These are phyloP conservation scores for Acleris sparsana DNA, from an alignment of 2,888 invertebrate genomes.

Conservation along the genomic window DNA sequence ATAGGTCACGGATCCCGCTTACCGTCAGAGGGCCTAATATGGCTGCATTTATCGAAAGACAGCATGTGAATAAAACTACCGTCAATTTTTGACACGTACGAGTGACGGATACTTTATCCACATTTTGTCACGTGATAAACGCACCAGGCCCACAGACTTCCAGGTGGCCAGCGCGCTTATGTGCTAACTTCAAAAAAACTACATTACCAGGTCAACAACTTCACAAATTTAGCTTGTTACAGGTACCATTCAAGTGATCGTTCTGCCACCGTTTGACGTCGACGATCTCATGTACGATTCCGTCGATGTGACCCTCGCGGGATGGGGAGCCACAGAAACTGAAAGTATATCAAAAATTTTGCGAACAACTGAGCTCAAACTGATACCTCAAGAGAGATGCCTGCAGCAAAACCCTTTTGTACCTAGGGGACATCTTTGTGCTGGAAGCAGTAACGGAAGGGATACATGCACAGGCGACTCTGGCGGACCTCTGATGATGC, in stretches of 20 bases:
- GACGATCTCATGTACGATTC: not conserved
- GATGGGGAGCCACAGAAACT: slow-evolving; percentile 18
- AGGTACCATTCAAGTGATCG: not conserved
- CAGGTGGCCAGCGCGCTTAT: no score
- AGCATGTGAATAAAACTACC: no score
- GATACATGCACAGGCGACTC: slow-evolving; percentile 29
- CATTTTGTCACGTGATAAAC: no score
- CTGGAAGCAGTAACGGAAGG: slow-evolving; percentile 10
- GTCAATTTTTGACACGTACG: no score
- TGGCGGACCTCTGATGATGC: slow-evolving; percentile 25
- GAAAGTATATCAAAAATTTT: slow-evolving; percentile 6
- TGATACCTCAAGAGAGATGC: slow-evolving; percentile 12
- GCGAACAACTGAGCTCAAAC: slow-evolving; percentile 8
- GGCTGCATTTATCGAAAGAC: no score
- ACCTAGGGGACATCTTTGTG: slow-evolving; percentile 12
- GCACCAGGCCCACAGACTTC: no score
- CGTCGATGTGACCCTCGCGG: slow-evolving; percentile 5
- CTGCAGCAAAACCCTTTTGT: slow-evolving; percentile 3
- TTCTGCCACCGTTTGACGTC: slow-evolving; percentile 17
- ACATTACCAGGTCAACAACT: not conserved
- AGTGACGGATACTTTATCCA: no score
- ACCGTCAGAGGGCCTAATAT: no score
- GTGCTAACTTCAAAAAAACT: no score
- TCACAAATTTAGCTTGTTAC: slow-evolving; percentile 2
- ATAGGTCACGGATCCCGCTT: no score